These are phyloP conservation scores for Bombus sylvicola DNA, from an alignment of 1,140 invertebrate species.

Conservation along the genomic window DNA sequence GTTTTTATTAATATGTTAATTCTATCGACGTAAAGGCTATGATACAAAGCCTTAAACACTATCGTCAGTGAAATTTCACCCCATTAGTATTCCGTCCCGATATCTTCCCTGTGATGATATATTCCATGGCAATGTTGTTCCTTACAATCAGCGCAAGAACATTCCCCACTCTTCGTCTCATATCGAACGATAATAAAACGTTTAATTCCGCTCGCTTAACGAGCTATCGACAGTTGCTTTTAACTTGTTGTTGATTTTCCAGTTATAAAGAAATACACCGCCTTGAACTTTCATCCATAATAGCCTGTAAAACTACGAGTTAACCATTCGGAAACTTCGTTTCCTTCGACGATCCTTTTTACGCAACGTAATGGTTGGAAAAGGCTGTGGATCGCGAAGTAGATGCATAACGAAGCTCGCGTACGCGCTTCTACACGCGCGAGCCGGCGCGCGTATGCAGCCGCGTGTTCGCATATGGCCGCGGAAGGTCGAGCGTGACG, in stretches of 20 bases:
- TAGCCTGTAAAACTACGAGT: no score
- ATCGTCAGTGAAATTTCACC: no score
- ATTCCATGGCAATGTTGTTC: no score
- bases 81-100: accelerated
- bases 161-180: neutral
- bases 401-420: neutral
- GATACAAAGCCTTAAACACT: no score
- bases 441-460: conserved; percentile 51
- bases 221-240: neutral
- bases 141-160: neutral
- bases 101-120: no score
- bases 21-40: neutral
- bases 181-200: neutral
- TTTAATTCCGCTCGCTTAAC: neutral
- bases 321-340: neutral
- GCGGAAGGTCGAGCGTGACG: conserved; percentile 79
- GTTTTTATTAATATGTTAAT: neutral
- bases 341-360: neutral
- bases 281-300: no score
- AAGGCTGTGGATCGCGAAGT: neutral
- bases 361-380: neutral
- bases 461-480: conserved; percentile 74
- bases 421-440: conserved; percentile 27
- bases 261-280: no score
- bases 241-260: no score